phyloP scores from a whole-genome alignment of 2,797 vertebrate species.

The Poeciliopsis turneri region DNA sequence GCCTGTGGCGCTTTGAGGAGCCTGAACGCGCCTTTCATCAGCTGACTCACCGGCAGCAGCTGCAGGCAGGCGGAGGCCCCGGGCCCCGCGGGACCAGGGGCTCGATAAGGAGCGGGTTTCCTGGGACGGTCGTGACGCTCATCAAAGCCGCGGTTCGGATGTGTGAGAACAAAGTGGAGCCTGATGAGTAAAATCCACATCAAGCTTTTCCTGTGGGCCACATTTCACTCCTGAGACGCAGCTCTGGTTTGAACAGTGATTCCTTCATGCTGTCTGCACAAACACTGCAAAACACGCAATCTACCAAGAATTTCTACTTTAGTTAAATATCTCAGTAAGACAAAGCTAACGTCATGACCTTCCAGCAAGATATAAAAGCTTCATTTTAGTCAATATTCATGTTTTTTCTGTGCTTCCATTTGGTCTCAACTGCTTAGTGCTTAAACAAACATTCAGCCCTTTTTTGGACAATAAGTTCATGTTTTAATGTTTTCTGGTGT shows the following conservation, averaged over 20 bases:
- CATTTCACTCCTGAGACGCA: background rate
- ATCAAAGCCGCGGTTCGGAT: slow-evolving; percentile 40
- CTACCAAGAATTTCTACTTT: no score
- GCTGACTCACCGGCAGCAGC: slow-evolving; percentile 31
- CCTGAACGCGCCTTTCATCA: slow-evolving; percentile 34
- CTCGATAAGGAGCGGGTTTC: slow-evolving; percentile 38
- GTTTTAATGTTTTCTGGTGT: no score
- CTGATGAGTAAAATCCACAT: slow-evolving; percentile 14
- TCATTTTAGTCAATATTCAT: no score
- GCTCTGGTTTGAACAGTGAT: background rate
- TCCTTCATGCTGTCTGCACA: background rate
- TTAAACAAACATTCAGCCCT: no score
- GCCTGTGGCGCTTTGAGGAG: background rate
- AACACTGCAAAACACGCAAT: no score
- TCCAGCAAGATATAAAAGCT: no score
- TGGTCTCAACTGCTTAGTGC: no score
- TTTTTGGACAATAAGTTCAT: no score
- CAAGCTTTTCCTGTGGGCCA: slow-evolving; percentile 2
- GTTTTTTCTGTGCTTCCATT: no score
- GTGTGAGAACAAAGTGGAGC: slow-evolving; percentile 19
- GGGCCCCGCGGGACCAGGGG: slow-evolving; percentile 10
- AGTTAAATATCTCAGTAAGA: no score
- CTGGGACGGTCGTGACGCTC: slow-evolving; percentile 37
- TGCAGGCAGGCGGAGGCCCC: slow-evolving; percentile 11
- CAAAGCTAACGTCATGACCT: no score